These are phyloP conservation scores for Conomelus anceps DNA, from an alignment of 2,888 invertebrate species.

Conservation along the genomic window DNA sequence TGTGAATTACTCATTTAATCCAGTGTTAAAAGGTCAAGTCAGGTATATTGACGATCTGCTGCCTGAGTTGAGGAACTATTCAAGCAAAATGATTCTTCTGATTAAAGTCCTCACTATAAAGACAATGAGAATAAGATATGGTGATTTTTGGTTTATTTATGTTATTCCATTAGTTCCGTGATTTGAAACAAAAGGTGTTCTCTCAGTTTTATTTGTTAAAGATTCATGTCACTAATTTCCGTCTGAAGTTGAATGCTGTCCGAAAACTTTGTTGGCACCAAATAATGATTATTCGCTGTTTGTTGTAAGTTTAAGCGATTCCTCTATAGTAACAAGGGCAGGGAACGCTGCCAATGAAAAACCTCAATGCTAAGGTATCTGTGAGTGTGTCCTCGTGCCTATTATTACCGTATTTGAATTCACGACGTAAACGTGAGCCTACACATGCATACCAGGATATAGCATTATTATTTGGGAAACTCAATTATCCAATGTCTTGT, in stretches of 20 bases:
- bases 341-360: not conserved
- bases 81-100: not conserved
- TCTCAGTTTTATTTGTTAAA: not conserved
- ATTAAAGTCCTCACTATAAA: not conserved
- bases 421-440: not conserved
- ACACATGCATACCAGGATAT: not conserved
- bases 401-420: not conserved
- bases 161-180: not conserved
- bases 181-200: not conserved
- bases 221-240: not conserved
- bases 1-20: too few species aligned
- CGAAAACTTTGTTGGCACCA: not conserved
- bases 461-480: not conserved
- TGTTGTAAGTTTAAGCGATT: not conserved
- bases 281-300: not conserved
- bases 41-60: not conserved
- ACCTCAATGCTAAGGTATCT: not conserved
- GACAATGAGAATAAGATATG: not conserved
- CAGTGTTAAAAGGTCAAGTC: not conserved
- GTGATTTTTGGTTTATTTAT: not conserved
- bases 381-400: not conserved
- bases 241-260: not conserved
- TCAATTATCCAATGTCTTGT: not conserved
- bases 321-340: not conserved
- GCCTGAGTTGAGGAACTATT: not conserved